Base-by-base conservation (phyloP, 2,113 vertebrate species). In the Aplodontia rufa region DNA sequence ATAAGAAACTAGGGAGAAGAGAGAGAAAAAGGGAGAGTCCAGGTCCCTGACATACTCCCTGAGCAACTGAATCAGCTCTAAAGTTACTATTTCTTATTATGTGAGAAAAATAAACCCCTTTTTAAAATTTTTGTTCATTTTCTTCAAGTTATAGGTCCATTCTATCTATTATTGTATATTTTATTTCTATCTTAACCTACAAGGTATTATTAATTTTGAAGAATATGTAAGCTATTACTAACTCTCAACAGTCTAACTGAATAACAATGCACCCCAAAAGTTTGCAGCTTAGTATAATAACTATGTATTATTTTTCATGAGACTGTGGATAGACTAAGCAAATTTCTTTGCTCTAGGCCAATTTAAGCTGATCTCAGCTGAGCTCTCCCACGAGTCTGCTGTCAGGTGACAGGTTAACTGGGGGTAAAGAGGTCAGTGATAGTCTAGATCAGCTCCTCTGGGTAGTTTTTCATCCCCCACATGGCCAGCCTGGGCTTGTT, bases 111-210 rank as follows among this genome's bases (percentile, higher is more conserved):
- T 2, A 82, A 95, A 55, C 35, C 28, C 68, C 5, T 35, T 47
- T 89, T 74, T 76, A 75, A 5, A 42, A 87, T 51, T 37, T 55
- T 96, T 64, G 32, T 81, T 75, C 6, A 51, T 35, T 90, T 62
- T 71, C 12, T 74, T 90, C 84, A 68, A 74, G 45, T 49, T n/a
- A 42, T 74, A 20, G 40, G 58, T 13, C n/a, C 40, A 71, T 79
- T 78, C 62, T 95, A 55, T 49, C 17, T 28, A 71, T 35, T 35
- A 76, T 30, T 51, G 7, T 16, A 2, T 60, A 68, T 87, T 90
- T 83, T 95, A 75, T 94, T 88, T 83, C 53, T 86, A 4, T 85
- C 60, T 85, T 81, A 71, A 90, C 51, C 71, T 76, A 72, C 4
- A 71, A 90, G 40, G 32, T 84, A 87, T 45, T 51, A 91, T 51